A percentile compares a stretch with the other conserved stretches of the same genome.
Conservation (phyloP, 2,113 vertebrate species). For the Telmatochromis sp. region DNA sequence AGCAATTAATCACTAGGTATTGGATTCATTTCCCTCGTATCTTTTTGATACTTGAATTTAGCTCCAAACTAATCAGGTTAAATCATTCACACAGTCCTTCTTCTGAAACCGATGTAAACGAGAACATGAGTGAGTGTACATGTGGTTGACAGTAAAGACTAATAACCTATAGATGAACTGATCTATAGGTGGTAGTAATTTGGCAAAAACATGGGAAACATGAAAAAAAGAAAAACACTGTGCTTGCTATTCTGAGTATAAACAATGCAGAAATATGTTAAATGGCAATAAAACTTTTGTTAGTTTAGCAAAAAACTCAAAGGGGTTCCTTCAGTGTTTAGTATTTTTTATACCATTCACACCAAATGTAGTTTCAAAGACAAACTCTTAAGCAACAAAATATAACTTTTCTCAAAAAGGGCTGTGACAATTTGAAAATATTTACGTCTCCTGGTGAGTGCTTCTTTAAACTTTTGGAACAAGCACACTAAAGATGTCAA, state of each 20-base stretch:
- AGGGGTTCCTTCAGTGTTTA: background rate
- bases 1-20: background rate
- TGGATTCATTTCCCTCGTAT: background rate
- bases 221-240: background rate
- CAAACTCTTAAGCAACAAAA: background rate
- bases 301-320: background rate
- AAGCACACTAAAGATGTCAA: conserved; percentile 17
- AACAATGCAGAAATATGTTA: background rate
- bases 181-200: background rate
- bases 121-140: background rate
- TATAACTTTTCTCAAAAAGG: background rate
- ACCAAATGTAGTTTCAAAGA: background rate
- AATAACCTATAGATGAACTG: background rate
- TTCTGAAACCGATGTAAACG: background rate
- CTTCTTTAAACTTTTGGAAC: background rate
- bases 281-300: background rate
- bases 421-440: background rate
- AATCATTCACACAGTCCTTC: background rate
- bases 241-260: background rate
- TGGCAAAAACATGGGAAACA: background rate
- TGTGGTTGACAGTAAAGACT: background rate
- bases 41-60: background rate
- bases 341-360: background rate
- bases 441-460: background rate
- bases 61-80: background rate